These are phyloP conservation scores for Eupithecia abbreviata DNA, from an alignment of 2,888 invertebrate species.

Conservation along the genomic window DNA sequence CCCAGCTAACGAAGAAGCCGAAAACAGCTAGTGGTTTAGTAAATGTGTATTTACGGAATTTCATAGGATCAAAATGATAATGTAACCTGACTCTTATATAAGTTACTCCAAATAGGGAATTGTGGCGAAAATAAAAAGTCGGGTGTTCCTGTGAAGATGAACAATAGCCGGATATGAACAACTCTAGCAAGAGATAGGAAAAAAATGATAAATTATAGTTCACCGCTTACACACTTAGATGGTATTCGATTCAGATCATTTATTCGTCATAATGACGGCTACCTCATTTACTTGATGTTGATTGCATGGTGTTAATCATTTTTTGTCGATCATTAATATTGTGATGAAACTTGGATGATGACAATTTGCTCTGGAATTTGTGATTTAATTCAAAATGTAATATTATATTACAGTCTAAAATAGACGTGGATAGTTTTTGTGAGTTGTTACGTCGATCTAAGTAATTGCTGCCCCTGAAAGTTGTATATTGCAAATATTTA, in stretches of 20 bases:
- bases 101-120: background rate
- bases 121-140: background rate
- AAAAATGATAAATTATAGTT: constrained; percentile 48
- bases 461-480: no score
- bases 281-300: constrained; percentile 60
- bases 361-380: constrained; percentile 26
- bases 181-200: constrained; percentile 26
- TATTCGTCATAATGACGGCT: constrained; percentile 54
- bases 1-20: no score
- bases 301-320: constrained; percentile 66
- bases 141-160: background rate
- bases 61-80: background rate
- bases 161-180: constrained; percentile 16
- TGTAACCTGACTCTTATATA: background rate
- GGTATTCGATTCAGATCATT: constrained; percentile 43
- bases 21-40: no score
- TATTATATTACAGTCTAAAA: background rate
- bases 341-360: constrained; percentile 33
- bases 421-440: background rate
- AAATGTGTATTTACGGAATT: background rate
- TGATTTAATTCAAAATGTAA: background rate
- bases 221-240: constrained; percentile 36
- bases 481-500: no score
- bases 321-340: constrained; percentile 62
- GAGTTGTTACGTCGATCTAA: background rate